Percentiles rank a stretch among this genome's conserved stretches.
These are phyloP conservation scores for Anser brachyrhynchus DNA, from an alignment of 2,113 vertebrate genomes.

Conservation along the genomic window DNA sequence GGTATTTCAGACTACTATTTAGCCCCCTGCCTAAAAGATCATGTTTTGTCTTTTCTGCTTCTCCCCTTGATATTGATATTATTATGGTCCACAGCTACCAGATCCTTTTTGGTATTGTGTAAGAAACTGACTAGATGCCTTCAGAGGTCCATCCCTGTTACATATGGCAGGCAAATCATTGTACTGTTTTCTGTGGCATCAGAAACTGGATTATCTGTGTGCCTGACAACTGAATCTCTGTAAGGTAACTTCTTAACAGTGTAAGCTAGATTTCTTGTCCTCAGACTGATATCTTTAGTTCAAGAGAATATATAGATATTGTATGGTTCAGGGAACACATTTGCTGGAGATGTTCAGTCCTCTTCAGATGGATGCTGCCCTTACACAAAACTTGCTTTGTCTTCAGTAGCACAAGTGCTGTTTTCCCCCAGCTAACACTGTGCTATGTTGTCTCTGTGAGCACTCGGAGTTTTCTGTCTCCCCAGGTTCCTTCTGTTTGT, in stretches of 20 bases:
- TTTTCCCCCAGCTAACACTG: neutral
- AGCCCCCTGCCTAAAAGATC: neutral
- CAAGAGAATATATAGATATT: neutral
- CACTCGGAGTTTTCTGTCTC: neutral
- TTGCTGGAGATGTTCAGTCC: neutral
- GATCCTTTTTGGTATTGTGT: neutral
- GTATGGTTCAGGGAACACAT: neutral
- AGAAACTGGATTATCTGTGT: neutral
- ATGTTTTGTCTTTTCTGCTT: neutral
- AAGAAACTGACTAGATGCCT: neutral
- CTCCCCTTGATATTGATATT: neutral
- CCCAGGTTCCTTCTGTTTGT: neutral
- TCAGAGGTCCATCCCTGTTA: neutral
- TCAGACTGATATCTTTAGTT: neutral
- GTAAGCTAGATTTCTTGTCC: neutral
- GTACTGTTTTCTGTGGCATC: neutral
- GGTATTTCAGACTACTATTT: neutral
- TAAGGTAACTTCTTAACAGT: neutral
- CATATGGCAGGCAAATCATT: neutral
- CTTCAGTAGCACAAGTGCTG: neutral
- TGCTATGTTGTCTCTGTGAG: neutral
- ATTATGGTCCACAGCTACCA: neutral
- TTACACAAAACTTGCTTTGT: neutral
- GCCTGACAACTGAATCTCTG: neutral
- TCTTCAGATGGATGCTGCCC: neutral